Conservation (phyloP, 2,888 invertebrate species). For the Amblyjoppa fuscipennis region DNA sequence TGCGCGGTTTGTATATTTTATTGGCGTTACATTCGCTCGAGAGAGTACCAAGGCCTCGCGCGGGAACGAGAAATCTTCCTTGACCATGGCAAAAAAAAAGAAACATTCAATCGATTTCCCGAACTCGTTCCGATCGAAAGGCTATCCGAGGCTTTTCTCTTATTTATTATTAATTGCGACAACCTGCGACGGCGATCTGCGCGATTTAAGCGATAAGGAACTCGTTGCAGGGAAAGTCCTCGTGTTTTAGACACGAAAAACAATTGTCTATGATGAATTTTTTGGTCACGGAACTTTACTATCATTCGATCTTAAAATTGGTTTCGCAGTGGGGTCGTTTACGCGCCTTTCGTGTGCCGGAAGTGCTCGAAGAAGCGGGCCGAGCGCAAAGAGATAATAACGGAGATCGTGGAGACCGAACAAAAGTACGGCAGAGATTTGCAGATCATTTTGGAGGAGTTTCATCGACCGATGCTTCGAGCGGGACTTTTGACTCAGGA, state of each 20-base stretch:
- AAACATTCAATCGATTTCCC: slow-evolving; percentile 34
- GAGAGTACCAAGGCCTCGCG: slow-evolving; percentile 1
- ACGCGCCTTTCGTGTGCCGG: slow-evolving; percentile 93
- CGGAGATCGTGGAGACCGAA: slow-evolving; percentile 98
- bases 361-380: slow-evolving; percentile 95
- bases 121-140: slow-evolving; percentile 15
- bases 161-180: slow-evolving; percentile 49
- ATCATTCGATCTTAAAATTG: neutral
- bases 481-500: slow-evolving; percentile 96
- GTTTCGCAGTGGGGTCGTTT: slow-evolving; percentile 88
- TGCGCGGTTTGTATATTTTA: slow-evolving; percentile 1
- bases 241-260: neutral
- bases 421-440: slow-evolving; percentile 97
- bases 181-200: neutral
- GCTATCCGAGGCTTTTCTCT: slow-evolving; percentile 32
- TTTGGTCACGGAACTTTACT: neutral
- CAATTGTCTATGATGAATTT: slow-evolving; percentile 14
- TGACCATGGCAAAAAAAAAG: neutral
- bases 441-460: slow-evolving; percentile 96
- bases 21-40: neutral
- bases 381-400: slow-evolving; percentile 97
- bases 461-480: slow-evolving; percentile 96
- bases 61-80: slow-evolving; percentile 25
- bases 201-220: slow-evolving; percentile 37
- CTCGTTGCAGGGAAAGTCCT: slow-evolving; percentile 37